phyloP scores from a whole-genome alignment of 2,113 vertebrate genomes.

The Anolis carolinensis region DNA sequence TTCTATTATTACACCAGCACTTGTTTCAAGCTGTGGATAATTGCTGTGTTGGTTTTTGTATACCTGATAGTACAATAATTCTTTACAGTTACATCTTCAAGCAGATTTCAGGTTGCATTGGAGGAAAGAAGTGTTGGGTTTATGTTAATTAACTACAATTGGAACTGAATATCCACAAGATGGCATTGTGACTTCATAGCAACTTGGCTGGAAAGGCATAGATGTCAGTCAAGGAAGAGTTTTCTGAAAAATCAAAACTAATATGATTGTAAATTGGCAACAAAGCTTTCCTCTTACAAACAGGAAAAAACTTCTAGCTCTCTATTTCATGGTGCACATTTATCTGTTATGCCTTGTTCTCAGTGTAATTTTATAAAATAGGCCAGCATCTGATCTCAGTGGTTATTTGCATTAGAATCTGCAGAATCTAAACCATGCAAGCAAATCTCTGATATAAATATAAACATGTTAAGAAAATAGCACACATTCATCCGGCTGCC shows the following conservation, averaged over 20 bases:
- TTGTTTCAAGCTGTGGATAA: not conserved
- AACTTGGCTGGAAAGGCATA: not conserved
- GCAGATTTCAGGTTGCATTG: not conserved
- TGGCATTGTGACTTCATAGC: slow-evolving; percentile 30
- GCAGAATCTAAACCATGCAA: not conserved
- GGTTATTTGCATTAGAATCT: not conserved
- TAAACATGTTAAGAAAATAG: not conserved
- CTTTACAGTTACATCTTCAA: not conserved
- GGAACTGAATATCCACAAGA: slow-evolving; percentile 29
- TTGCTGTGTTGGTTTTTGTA: not conserved
- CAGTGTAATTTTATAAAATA: not conserved
- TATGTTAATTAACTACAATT: not conserved
- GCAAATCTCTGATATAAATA: not conserved
- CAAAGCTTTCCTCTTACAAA: not conserved
- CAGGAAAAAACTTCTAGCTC: not conserved
- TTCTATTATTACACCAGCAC: not conserved
- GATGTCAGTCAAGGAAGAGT: not conserved
- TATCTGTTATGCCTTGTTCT: not conserved
- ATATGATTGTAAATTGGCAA: not conserved
- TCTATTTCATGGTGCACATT: not conserved
- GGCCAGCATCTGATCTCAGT: not conserved
- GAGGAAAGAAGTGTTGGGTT: not conserved
- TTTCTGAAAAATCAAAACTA: not conserved
- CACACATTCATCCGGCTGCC: not conserved
- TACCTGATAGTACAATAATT: not conserved